phyloP scores from a whole-genome alignment of 64 coral and sea anemone species.

The Montipora capricornis region DNA sequence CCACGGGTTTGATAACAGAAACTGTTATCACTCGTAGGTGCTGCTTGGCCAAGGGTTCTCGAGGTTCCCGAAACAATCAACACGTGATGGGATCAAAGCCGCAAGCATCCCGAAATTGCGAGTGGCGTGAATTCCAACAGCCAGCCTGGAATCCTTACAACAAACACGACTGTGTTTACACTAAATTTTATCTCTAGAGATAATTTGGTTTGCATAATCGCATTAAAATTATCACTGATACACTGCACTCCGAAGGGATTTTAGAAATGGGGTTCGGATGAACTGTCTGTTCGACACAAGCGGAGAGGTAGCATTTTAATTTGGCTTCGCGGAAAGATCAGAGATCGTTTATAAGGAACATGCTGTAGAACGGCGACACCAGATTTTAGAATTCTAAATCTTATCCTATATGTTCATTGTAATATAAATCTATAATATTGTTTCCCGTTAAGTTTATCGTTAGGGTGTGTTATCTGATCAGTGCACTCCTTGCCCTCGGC shows the following conservation, averaged over 20 bases:
- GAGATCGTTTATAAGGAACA: neutral
- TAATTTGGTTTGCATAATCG: slow-evolving; percentile 53
- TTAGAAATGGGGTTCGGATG: neutral
- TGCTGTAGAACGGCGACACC: neutral
- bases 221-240: slow-evolving; percentile 60
- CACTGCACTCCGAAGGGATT: neutral
- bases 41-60: slow-evolving; percentile 30
- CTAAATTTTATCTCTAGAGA: slow-evolving; percentile 23
- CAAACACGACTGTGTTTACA: slow-evolving; percentile 38
- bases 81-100: neutral
- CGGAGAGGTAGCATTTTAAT: neutral
- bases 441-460: slow-evolving; percentile 21
- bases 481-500: neutral
- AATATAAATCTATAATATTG: neutral
- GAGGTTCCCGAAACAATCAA: slow-evolving; percentile 18
- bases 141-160: neutral
- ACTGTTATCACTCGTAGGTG: slow-evolving; percentile 24
- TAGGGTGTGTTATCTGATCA: slow-evolving; percentile 33
- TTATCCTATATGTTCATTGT: slow-evolving; percentile 14
- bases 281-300: neutral
- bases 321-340: neutral
- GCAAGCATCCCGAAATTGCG: neutral
- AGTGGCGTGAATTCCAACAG: neutral
- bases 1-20: neutral
- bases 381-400: neutral